Conservation (phyloP, 2,113 vertebrate genomes). For the Zootoca vivipara region DNA sequence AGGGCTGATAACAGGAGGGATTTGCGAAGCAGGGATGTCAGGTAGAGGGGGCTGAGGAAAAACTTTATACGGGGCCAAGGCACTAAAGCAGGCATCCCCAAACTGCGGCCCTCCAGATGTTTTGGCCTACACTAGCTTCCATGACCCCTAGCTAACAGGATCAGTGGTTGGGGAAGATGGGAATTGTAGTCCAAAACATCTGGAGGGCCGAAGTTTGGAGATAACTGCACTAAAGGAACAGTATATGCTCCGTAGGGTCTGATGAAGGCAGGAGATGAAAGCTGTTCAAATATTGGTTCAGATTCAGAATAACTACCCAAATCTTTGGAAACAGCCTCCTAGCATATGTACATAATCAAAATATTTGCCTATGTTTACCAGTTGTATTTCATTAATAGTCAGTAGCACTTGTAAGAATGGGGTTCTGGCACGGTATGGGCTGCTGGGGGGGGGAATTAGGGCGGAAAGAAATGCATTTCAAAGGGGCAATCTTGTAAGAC, state of each 20-base stretch:
- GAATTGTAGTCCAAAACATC: too few species aligned
- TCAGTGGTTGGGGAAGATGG: too few species aligned
- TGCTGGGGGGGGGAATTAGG: neutral
- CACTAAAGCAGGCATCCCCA: too few species aligned
- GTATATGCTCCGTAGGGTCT: neutral
- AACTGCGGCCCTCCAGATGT: too few species aligned
- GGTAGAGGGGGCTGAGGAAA: neutral
- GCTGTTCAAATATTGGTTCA: neutral
- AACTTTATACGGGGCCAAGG: neutral
- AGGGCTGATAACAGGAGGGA: fast-evolving
- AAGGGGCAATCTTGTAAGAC: neutral
- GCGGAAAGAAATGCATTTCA: neutral
- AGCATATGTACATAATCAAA: neutral
- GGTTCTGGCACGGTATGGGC: neutral
- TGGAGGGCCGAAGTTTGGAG: too few species aligned
- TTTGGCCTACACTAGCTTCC: too few species aligned
- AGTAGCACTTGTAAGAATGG: neutral
- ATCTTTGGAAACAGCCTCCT: neutral
- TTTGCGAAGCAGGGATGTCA: neutral
- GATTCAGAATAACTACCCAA: neutral
- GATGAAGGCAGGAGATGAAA: neutral
- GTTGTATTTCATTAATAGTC: neutral
- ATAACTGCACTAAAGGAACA: neutral
- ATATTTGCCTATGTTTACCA: neutral
- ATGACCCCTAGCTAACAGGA: too few species aligned